Conservation (phyloP, 2,113 vertebrate species). For the Malaclemys terrapin region DNA sequence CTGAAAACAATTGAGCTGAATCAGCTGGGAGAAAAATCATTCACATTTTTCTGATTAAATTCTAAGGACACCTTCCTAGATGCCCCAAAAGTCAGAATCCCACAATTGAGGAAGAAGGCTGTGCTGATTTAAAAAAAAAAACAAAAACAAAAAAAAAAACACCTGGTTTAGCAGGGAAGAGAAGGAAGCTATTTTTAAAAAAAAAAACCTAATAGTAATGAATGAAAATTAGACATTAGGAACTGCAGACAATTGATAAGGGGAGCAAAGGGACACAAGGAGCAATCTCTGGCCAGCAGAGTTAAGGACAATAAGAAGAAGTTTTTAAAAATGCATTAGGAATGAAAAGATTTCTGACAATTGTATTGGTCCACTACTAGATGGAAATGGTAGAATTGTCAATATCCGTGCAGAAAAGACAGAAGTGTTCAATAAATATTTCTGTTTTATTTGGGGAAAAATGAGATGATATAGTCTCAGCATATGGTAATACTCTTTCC, state of each 20-base stretch:
- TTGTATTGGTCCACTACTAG: neutral
- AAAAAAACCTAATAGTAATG: neutral
- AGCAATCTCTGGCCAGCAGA: neutral
- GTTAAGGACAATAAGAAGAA: neutral
- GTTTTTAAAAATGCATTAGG: neutral
- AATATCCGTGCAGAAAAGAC: neutral
- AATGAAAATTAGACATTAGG: neutral
- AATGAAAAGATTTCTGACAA: neutral
- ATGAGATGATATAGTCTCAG: neutral
- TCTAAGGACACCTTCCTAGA: neutral
- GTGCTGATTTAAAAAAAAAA: neutral
- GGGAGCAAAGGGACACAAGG: too few species aligned
- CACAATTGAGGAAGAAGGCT: neutral
- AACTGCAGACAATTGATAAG: neutral
- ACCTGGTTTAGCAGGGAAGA: neutral
- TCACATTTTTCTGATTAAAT: too few species aligned
- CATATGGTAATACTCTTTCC: neutral
- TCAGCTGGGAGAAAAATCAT: neutral
- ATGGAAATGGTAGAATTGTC: neutral
- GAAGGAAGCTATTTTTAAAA: neutral
- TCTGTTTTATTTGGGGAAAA: neutral
- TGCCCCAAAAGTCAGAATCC: neutral
- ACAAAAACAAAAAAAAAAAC: too few species aligned
- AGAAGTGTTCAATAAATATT: neutral
- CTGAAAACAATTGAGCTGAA: neutral